Conservation (phyloP, 2,888 invertebrate genomes). For the Heliconius hortense region DNA sequence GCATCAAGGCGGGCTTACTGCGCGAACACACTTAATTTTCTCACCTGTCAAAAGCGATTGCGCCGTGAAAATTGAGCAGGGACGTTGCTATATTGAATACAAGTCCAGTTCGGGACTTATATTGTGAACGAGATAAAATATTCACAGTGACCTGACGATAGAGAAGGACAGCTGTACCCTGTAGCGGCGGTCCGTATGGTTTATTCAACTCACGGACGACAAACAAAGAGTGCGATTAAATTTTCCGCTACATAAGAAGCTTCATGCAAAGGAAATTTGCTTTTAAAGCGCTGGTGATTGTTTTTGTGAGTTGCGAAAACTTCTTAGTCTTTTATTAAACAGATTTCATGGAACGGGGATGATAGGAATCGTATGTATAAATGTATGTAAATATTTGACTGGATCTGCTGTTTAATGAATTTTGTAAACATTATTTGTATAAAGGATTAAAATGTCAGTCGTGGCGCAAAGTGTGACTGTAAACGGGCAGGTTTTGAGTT, state of each 20-base stretch:
- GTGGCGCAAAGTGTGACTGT: too few species aligned
- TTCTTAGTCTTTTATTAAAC: slow-evolving; percentile 33
- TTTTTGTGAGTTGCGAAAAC: slow-evolving; percentile 41
- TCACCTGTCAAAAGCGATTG: slow-evolving; percentile 58
- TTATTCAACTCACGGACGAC: slow-evolving; percentile 72
- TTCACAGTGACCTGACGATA: slow-evolving; percentile 45
- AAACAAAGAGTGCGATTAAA: slow-evolving; percentile 73
- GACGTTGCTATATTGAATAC: slow-evolving; percentile 56
- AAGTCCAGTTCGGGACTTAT: slow-evolving; percentile 55
- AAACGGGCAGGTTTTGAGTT: too few species aligned
- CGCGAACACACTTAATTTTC: slow-evolving; percentile 49
- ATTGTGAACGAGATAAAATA: slow-evolving; percentile 53
- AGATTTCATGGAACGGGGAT: slow-evolving; percentile 20
- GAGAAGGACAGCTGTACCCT: slow-evolving; percentile 50
- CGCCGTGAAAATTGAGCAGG: slow-evolving; percentile 58
- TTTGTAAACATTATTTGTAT: background rate
- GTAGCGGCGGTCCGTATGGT: slow-evolving; percentile 57
- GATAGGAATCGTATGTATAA: background rate
- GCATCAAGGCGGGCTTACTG: slow-evolving; percentile 37
- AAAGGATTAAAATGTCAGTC: background rate
- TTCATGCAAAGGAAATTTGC: slow-evolving; percentile 61
- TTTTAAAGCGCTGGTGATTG: slow-evolving; percentile 48
- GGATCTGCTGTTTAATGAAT: background rate
- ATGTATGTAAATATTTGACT: background rate
- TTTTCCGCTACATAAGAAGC: slow-evolving; percentile 74